Evolutionary conservation across 2,113 vertebrate genomes (phyloP).

Genomic region (Pica pica): DNA sequence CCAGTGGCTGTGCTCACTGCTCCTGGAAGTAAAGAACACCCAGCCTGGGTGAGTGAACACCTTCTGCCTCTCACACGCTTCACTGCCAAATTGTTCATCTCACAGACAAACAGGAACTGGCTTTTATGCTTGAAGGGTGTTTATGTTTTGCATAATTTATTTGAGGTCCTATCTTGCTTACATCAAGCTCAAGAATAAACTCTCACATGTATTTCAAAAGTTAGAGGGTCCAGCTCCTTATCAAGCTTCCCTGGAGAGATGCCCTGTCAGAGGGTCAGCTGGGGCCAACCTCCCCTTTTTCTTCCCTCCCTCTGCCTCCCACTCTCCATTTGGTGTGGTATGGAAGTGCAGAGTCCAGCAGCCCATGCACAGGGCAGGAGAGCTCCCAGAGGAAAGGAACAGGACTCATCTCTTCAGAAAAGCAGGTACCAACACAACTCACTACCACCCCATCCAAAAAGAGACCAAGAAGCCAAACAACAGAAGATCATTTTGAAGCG

Average conservation of each 20-base stretch:
- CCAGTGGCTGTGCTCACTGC: background rate
- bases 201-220: background rate
- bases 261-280: background rate
- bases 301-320: background rate
- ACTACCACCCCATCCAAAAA: background rate
- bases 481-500: background rate
- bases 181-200: background rate
- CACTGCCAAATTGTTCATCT: background rate
- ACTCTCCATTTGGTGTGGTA: rapidly evolving
- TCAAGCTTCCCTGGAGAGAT: background rate
- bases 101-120: slow-evolving; percentile 8
- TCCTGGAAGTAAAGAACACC: background rate
- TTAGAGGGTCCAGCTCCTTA: background rate
- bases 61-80: background rate
- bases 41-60: background rate
- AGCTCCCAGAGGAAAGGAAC: background rate
- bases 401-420: background rate
- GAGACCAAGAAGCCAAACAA: background rate
- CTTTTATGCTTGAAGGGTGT: slow-evolving; percentile 6
- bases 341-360: background rate
- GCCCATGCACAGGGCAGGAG: background rate
- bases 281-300: background rate
- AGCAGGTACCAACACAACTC: background rate
- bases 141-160: slow-evolving; percentile 14
- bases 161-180: background rate